phyloP scores from a whole-genome alignment of 2,888 invertebrate species.

The Drosophila monieri region DNA sequence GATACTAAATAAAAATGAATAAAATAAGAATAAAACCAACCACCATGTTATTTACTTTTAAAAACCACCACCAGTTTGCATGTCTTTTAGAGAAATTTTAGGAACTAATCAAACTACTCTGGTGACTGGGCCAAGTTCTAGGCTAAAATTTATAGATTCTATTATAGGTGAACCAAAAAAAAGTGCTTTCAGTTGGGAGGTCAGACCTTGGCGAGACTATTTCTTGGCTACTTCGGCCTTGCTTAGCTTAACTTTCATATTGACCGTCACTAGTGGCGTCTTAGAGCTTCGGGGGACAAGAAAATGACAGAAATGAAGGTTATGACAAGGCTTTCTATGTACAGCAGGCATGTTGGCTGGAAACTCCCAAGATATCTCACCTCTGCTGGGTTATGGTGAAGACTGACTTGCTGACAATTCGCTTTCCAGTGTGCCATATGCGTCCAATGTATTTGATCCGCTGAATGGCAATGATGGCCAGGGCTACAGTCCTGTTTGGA shows the following conservation, averaged over 20 bases:
- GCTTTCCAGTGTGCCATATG: constrained; percentile 87
- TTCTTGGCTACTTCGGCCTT: constrained; percentile 67
- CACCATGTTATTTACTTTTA: not conserved
- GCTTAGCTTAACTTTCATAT: constrained; percentile 80
- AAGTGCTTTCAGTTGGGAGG: constrained; percentile 24
- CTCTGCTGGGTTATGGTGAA: constrained; percentile 83
- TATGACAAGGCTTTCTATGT: constrained; percentile 53
- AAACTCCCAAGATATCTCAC: constrained; percentile 59
- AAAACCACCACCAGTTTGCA: constrained; percentile 7
- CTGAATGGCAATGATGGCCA: constrained; percentile 86
- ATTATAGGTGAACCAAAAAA: constrained; percentile 10
- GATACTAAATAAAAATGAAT: not conserved
- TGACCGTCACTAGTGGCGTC: constrained; percentile 79
- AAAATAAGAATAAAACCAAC: not conserved
- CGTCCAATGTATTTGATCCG: constrained; percentile 88
- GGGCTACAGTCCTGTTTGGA: constrained; percentile 85
- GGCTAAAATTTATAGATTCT: not conserved
- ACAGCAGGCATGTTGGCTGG: constrained; percentile 30
- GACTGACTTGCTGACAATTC: constrained; percentile 85
- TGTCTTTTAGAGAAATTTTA: not conserved
- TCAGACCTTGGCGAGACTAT: constrained; percentile 65
- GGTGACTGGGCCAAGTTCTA: constrained; percentile 6
- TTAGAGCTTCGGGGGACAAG: constrained; percentile 61
- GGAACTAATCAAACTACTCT: constrained; percentile 6
- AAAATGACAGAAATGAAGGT: constrained; percentile 46